Percentiles rank a stretch among this genome's conserved stretches.
Evolutionary conservation across 2,113 vertebrate genomes (phyloP).

Genomic region (Hoplias malabaricus): DNA sequence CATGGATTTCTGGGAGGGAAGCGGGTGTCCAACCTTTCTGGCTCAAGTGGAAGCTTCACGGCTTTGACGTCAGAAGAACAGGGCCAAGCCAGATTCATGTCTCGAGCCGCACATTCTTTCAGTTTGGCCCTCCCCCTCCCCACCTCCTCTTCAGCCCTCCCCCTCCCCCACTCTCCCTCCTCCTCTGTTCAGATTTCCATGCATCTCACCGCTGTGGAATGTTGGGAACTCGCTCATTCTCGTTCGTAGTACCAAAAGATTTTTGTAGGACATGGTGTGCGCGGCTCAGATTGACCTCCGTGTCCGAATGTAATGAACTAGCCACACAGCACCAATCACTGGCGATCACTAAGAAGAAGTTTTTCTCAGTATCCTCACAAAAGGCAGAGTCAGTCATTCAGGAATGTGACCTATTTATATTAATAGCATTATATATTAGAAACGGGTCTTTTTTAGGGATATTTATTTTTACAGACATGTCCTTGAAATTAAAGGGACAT

Average conservation of each 20-base stretch:
- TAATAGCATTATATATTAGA: too few relatives aligned
- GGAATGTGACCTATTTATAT: too few relatives aligned
- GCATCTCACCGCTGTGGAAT: conserved; percentile 38
- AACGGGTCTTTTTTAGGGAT: too few relatives aligned
- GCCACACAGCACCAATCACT: too few relatives aligned
- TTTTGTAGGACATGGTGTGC: not conserved
- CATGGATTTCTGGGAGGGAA: not conserved
- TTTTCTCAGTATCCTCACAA: too few relatives aligned
- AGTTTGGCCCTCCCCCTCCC: conserved; percentile 4
- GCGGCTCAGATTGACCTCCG: not conserved
- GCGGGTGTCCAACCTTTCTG: not conserved
- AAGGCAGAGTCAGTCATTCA: too few relatives aligned
- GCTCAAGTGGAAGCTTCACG: conserved; percentile 32
- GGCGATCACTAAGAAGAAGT: too few relatives aligned
- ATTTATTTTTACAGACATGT: not conserved
- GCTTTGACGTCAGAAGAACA: conserved; percentile 66
- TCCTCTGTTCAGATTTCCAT: conserved; percentile 1
- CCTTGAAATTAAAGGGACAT: not conserved
- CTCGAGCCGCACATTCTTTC: conserved; percentile 36
- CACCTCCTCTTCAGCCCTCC: conserved; percentile 5
- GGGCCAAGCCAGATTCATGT: conserved; percentile 36
- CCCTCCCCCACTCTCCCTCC: not conserved
- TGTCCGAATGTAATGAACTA: not conserved
- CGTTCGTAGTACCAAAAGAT: not conserved
- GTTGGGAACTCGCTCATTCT: not conserved